Percentiles rank a stretch among this genome's conserved stretches.
phyloP scores from a whole-genome alignment of 2,888 invertebrate species.

The Melinaea menophilus region DNA sequence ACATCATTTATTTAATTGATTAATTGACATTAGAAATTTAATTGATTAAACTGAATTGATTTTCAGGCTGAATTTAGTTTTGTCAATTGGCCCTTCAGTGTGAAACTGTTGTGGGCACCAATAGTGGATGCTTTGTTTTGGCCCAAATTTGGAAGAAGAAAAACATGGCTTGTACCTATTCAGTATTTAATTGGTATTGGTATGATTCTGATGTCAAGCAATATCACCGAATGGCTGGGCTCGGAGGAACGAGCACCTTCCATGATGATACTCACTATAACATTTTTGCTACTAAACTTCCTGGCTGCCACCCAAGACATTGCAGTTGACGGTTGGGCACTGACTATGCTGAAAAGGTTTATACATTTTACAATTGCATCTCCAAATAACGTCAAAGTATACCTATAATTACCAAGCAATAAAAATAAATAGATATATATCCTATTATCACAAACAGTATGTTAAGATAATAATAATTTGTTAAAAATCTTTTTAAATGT shows the following conservation, averaged over 20 bases:
- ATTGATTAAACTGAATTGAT: background rate
- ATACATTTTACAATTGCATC: conserved; percentile 1
- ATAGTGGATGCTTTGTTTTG: conserved; percentile 96
- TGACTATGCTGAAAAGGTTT: conserved; percentile 97
- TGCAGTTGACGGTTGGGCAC: conserved; percentile 99
- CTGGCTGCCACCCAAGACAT: conserved; percentile 99
- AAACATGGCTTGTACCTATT: conserved; percentile 96
- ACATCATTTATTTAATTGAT: too few species aligned
- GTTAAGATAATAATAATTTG: too few species aligned
- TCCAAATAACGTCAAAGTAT: background rate
- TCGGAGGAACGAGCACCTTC: conserved; percentile 80
- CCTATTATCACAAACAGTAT: background rate
- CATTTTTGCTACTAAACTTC: conserved; percentile 96
- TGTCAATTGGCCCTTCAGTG: conserved; percentile 93
- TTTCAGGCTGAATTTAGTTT: conserved; percentile 93
- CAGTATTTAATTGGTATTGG: conserved; percentile 94
- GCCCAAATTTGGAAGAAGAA: conserved; percentile 91
- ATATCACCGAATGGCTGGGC: conserved; percentile 88
- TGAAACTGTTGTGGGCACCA: conserved; percentile 99
- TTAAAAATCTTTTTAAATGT: too few species aligned
- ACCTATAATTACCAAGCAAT: background rate
- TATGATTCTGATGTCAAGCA: conserved; percentile 90
- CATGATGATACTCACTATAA: conserved; percentile 86
- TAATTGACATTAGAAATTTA: too few species aligned
- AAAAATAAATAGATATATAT: background rate